Conservation (phyloP, 2,888 invertebrate species). For the Dicranocentrus wangi region DNA sequence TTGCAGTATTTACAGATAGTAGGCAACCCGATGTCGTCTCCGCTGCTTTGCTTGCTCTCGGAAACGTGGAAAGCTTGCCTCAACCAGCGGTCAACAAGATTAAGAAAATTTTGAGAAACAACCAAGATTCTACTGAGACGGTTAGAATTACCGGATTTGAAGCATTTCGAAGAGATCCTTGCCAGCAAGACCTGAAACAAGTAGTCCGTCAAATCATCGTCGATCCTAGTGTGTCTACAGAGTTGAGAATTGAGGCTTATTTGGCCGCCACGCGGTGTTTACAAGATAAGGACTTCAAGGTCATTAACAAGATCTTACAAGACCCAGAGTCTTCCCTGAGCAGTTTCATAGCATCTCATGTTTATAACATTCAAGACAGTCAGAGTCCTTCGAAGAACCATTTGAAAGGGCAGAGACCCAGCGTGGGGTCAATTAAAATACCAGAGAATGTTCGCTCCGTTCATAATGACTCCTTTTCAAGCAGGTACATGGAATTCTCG, state of each 20-base stretch:
- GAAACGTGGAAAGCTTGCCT: conserved; percentile 66
- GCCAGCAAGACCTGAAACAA: conserved; percentile 61
- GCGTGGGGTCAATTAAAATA: conserved; percentile 12
- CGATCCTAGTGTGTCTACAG: conserved; percentile 17
- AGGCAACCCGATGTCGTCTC: conserved; percentile 19
- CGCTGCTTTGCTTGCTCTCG: conserved; percentile 61
- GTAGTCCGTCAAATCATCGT: conserved; percentile 30
- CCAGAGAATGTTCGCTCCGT: conserved; percentile 2
- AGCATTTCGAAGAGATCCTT: conserved; percentile 66
- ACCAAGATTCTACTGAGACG: not conserved
- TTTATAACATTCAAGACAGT: conserved; percentile 44
- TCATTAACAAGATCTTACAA: conserved; percentile 44
- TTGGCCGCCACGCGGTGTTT: conserved; percentile 61
- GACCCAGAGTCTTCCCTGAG: not conserved
- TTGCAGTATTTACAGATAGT: conserved; percentile 41
- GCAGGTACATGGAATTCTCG: conserved; percentile 48
- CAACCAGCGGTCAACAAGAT: conserved; percentile 46
- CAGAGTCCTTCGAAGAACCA: conserved; percentile 54
- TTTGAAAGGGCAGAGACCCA: not conserved
- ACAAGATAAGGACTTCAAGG: conserved; percentile 35
- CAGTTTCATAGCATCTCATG: conserved; percentile 52
- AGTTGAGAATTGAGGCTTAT: conserved; percentile 63
- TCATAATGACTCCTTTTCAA: conserved; percentile 2
- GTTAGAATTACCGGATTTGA: conserved; percentile 53
- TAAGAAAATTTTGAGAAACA: conserved; percentile 24